Evolutionary conservation across 2,888 invertebrate species (phyloP).

Genomic region (Eustalomyia histrio): DNA sequence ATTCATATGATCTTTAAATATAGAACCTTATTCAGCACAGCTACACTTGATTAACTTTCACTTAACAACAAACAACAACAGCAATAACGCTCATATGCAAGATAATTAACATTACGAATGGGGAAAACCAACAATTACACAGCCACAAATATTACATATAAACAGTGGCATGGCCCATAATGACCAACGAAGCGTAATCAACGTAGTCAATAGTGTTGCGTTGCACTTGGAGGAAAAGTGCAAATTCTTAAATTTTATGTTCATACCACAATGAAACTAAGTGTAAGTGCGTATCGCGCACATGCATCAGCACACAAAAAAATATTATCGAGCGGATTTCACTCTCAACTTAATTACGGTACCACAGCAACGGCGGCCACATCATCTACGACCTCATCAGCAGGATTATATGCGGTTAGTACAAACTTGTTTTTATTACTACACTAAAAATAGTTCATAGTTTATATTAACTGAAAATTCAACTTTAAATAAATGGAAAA

Average conservation of each 20-base stretch:
- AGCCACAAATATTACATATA: neutral
- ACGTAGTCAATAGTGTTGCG: conserved; percentile 26
- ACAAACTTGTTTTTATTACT: neutral
- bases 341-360: conserved; percentile 88
- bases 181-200: conserved; percentile 32
- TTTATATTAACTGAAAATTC: too few relatives aligned
- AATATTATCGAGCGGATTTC: conserved; percentile 89
- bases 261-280: conserved; percentile 85
- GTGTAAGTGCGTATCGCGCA: conserved; percentile 92
- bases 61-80: neutral
- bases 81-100: too few relatives aligned
- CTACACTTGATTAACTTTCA: neutral
- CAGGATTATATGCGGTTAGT: conserved; percentile 82
- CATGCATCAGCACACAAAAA: conserved; percentile 94
- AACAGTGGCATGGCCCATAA: conserved; percentile 14
- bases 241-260: conserved; percentile 53
- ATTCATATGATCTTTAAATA: conserved; percentile 1
- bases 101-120: too few relatives aligned
- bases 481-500: too few relatives aligned
- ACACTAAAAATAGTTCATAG: too few relatives aligned
- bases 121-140: neutral
- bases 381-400: conserved; percentile 81
- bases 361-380: conserved; percentile 85
- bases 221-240: conserved; percentile 35
- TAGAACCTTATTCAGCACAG: conserved; percentile 1